Evolutionary conservation across 2,888 invertebrate genomes (phyloP), one percentile per base, ranked within the genome.

Genomic region (Drosophila conformis): DNA sequence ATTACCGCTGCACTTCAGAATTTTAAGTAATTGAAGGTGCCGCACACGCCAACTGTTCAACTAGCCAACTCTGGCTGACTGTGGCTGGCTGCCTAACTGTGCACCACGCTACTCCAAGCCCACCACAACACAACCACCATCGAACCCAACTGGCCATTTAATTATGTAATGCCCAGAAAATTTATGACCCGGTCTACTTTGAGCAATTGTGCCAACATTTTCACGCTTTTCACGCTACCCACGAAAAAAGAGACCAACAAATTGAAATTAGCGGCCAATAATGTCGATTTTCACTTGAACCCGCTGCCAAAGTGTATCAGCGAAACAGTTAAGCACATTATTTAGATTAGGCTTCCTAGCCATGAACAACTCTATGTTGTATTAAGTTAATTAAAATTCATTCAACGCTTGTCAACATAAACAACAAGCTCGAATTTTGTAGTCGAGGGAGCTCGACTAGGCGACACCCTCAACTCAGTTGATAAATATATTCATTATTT

Each of bases 21-120:
- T 89, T 87, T 89, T 89, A 87, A 87, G 87, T 87, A 87, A 87
- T 87, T 89, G 87, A 86, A 88, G 82, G 61, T 70, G 38, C 31
- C 72, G 54, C 73, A 69, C 87, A 82, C 76, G 73, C 84, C 69
- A 86, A 75, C 83, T 70, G 63, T 36, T 58, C 57, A 67, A 69
- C 70, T 64, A 31, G 11, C 51, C 25, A 53, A 10, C 53, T 21
- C 46, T 6, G 35, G 13, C 13, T 1, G 2, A n/a, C 36, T 8
- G 18, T 25, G 29, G 29, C 29, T 33, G 11, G 6, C 42, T 29
- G 21, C 15, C 52, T 15, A 33, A 33, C 33, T 21, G 33, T 27
- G 18, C n/a, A 1, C 40, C 53, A 48, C 31, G 13, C 51, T 31
- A 21, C n/a, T 11, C 15, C 31, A n/a, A 53, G 1, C 15, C 2